Base-by-base conservation (phyloP, 2,888 invertebrate genomes). In the Dryobotodes eremita region DNA sequence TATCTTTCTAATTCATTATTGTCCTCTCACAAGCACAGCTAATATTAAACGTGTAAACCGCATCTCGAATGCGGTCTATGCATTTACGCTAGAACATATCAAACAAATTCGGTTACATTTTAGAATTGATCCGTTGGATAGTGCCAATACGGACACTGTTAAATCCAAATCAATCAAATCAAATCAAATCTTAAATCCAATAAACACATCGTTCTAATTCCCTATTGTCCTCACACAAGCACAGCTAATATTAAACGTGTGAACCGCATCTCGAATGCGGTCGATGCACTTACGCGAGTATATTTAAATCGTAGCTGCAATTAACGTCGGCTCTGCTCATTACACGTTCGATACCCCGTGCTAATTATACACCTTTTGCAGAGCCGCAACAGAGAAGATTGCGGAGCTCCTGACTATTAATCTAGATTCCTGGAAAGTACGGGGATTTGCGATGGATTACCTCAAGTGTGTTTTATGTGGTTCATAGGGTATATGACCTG, bases 251-350 rank as follows among this genome's bases (percentile, higher is more conserved):
- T 59, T 66, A 75, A 70, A 70, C 53, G 70, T 70, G 70, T 70
- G 70, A 86, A 82, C 77, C 55, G 77, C 84, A 77, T 75, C 92
- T 80, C 70, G 87, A 88, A 88, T 82, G 72, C 93, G 95, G 95
- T 94, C 95, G 91, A 92, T 92, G 93, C 94, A 89, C 94, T 91
- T 87, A 90, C 84, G 71, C 85, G 90, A 92, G 91, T 95, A 93
- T 94, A 95, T 95, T 94, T 95, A 94, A 93, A 94, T 92, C 94
- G 84, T 81, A 79, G 92, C 91, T 85, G 93, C 91, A 94, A 94
- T 95, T 95, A 95, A 93, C 92, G 92, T 92, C 89, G 86, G 88
- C 86, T 83, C 85, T 85, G 88, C 87, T 93, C 92, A 93, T 94
- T 94, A 93, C 92, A 91, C 89, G 93, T 93, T 93, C 93, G 92